These are phyloP conservation scores for Drosophila sp. DNA, from an alignment of 1,140 invertebrate species.

Conservation along the genomic window DNA sequence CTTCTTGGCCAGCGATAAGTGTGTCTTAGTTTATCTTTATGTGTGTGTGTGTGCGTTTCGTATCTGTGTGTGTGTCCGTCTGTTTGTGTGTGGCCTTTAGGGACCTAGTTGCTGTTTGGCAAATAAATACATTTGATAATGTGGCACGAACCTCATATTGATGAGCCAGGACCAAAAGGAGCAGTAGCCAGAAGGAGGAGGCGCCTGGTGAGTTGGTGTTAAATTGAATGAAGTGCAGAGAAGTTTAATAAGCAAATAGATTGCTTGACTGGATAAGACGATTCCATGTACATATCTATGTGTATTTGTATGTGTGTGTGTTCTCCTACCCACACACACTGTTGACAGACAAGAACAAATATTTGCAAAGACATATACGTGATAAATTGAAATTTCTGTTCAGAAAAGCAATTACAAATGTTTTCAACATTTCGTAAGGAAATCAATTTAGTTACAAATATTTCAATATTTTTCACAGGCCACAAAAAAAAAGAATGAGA, in stretches of 20 bases:
- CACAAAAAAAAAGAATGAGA: neutral
- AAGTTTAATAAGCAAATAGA: slow-evolving; percentile 56
- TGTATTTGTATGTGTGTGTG: neutral
- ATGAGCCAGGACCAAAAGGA: slow-evolving; percentile 44
- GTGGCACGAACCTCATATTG: slow-evolving; percentile 66
- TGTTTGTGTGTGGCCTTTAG: slow-evolving; percentile 25
- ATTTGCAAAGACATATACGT: slow-evolving; percentile 13
- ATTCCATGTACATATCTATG: neutral
- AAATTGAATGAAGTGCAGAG: slow-evolving; percentile 59
- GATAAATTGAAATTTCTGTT: slow-evolving; percentile 8
- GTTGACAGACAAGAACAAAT: neutral
- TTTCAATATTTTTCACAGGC: slow-evolving; percentile 1
- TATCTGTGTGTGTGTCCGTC: slow-evolving; percentile 59
- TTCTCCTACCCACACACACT: neutral
- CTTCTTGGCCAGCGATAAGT: slow-evolving; percentile 65
- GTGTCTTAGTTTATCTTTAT: slow-evolving; percentile 69
- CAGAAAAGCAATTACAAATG: slow-evolving; percentile 1
- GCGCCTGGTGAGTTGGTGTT: slow-evolving; percentile 27
- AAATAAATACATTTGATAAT: slow-evolving; percentile 77
- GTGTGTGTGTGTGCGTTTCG: slow-evolving; percentile 21
- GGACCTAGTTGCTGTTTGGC: slow-evolving; percentile 48
- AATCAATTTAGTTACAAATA: slow-evolving; percentile 7
- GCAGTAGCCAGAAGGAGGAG: neutral
- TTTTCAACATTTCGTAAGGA: slow-evolving; percentile 9
- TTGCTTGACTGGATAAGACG: slow-evolving; percentile 17